These are phyloP conservation scores for Grus americana DNA, from an alignment of 2,113 vertebrate genomes.

Conservation along the genomic window DNA sequence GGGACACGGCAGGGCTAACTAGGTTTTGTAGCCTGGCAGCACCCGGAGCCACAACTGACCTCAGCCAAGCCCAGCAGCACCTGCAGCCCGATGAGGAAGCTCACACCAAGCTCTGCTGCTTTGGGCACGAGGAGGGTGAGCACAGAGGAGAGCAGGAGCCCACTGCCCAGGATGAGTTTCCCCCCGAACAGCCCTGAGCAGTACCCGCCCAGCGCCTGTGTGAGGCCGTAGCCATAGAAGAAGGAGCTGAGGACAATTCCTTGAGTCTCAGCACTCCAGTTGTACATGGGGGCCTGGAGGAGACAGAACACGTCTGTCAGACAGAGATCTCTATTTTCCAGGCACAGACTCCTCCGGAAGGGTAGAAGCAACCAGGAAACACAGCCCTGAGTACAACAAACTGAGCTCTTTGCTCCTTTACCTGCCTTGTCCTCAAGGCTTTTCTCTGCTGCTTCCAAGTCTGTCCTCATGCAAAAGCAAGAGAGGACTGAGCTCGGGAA, in stretches of 20 bases:
- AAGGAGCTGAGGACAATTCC: constrained; percentile 76
- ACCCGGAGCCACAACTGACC: constrained; percentile 13
- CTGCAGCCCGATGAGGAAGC: constrained; percentile 75
- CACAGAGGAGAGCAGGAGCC: constrained; percentile 72
- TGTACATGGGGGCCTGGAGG: constrained; percentile 66
- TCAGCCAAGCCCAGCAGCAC: constrained; percentile 76
- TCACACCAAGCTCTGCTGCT: constrained; percentile 74
- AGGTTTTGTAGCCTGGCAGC: too few relatives aligned
- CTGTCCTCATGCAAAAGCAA: not conserved
- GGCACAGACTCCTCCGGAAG: not conserved
- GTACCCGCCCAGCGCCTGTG: constrained; percentile 76
- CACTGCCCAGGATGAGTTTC: constrained; percentile 65
- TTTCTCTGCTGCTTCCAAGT: not conserved
- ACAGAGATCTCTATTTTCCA: not conserved
- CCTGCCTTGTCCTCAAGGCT: not conserved
- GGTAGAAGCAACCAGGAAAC: not conserved
- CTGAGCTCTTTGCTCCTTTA: not conserved
- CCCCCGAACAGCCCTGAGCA: constrained; percentile 73
- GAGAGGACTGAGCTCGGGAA: not conserved
- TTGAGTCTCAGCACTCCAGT: constrained; percentile 70
- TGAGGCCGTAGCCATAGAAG: constrained; percentile 78
- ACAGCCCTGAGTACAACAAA: not conserved
- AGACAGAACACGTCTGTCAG: not conserved
- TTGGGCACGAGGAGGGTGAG: constrained; percentile 81
- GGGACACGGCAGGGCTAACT: not conserved